Evolutionary conservation across 2,888 invertebrate genomes (phyloP).

Genomic region (Himalopsyche japonica): DNA sequence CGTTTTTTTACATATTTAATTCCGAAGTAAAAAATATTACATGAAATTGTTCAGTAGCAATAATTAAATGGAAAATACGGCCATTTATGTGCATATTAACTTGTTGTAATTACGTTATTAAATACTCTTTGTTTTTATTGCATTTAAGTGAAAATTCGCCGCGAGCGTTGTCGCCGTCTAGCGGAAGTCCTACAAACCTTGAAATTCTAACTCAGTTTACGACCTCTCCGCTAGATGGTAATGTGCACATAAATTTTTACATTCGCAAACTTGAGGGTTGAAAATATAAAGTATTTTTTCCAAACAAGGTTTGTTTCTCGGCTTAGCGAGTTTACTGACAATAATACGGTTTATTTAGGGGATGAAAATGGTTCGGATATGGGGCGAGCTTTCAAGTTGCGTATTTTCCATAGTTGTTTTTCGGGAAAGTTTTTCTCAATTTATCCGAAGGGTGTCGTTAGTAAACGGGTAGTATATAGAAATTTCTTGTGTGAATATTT

Average conservation of each 20-base stretch:
- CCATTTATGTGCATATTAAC: too few species aligned
- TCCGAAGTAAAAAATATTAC: too few species aligned
- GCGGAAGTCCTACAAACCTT: constrained; percentile 25
- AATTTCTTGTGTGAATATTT: too few species aligned
- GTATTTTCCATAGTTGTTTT: neutral
- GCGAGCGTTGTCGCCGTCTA: constrained; percentile 21
- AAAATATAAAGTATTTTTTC: constrained; percentile 7
- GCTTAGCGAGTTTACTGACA: constrained; percentile 3
- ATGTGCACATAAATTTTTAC: constrained; percentile 11
- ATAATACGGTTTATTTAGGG: neutral
- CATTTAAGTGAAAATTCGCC: constrained; percentile 8
- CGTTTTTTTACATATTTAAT: too few species aligned
- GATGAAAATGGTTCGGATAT: constrained; percentile 20
- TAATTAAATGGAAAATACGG: too few species aligned
- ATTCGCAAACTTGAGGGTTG: neutral
- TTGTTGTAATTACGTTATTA: too few species aligned
- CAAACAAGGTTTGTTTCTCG: constrained; percentile 18
- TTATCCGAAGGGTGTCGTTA: constrained; percentile 24
- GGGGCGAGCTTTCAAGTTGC: constrained; percentile 22
- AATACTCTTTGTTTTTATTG: too few species aligned
- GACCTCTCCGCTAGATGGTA: constrained; percentile 35
- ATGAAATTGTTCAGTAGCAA: too few species aligned
- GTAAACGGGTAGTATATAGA: neutral
- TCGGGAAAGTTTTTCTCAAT: constrained; percentile 3
- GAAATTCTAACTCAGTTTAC: constrained; percentile 10